Percentiles rank a stretch among this genome's conserved stretches.
These are phyloP conservation scores for Chouioia cunea DNA, from an alignment of 2,888 invertebrate genomes.

Conservation along the genomic window DNA sequence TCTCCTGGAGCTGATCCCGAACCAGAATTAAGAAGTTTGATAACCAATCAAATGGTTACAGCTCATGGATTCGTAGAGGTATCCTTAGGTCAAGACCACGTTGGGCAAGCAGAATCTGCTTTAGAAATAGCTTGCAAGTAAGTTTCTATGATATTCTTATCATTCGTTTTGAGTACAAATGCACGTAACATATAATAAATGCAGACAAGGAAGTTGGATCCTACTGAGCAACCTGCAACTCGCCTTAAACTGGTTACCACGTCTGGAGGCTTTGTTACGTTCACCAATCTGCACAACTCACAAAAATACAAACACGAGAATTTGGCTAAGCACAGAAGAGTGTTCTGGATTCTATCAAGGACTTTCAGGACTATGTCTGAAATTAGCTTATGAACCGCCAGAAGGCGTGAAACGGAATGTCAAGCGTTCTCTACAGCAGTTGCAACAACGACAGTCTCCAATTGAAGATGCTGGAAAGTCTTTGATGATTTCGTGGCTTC, in stretches of 20 bases:
- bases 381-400: constrained; percentile 66
- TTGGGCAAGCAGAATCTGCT: constrained; percentile 69
- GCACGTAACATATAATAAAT: neutral
- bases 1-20: constrained; percentile 94
- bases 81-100: constrained; percentile 86
- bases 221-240: constrained; percentile 64
- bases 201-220: constrained; percentile 63
- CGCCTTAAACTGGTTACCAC: constrained; percentile 64
- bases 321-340: constrained; percentile 65
- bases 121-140: constrained; percentile 70
- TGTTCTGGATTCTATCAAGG: constrained; percentile 63
- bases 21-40: constrained; percentile 80
- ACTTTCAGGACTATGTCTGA: constrained; percentile 62
- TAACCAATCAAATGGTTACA: constrained; percentile 63
- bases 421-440: constrained; percentile 61
- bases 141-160: constrained; percentile 12
- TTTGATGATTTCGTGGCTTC: constrained; percentile 87
- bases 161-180: neutral
- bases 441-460: constrained; percentile 55
- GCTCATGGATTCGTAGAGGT: constrained; percentile 70
- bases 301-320: constrained; percentile 56
- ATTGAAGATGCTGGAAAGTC: constrained; percentile 69
- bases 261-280: constrained; percentile 62
- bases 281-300: constrained; percentile 59
- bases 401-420: constrained; percentile 66